phyloP scores from a whole-genome alignment of 2,797 vertebrate species.

The Pantherophis vulpinus region DNA sequence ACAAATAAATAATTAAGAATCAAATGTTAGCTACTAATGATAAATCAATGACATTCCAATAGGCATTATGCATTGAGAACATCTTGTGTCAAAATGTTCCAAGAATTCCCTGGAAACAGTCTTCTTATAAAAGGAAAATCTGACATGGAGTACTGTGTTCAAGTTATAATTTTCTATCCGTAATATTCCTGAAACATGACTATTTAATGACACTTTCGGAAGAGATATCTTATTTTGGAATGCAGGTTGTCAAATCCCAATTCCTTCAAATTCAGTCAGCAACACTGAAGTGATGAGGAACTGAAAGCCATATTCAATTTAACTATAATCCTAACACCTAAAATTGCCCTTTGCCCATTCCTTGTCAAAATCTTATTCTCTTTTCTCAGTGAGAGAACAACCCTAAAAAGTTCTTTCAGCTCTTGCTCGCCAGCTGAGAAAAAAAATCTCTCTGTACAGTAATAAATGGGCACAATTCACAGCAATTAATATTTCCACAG shows the following conservation, averaged over 20 bases:
- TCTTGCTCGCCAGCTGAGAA: background rate
- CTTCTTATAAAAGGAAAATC: background rate
- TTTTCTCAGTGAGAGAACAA: background rate
- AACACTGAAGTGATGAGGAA: background rate
- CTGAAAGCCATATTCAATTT: background rate
- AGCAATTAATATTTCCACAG: slow-evolving; percentile 60
- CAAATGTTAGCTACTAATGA: background rate
- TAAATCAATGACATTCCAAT: background rate
- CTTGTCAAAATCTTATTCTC: background rate
- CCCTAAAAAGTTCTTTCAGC: slow-evolving; percentile 1
- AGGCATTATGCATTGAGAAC: background rate
- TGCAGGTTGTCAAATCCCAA: accelerated
- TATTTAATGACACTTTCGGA: background rate
- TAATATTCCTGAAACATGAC: background rate
- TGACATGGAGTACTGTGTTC: background rate
- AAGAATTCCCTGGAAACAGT: background rate
- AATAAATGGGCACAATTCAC: slow-evolving; percentile 50
- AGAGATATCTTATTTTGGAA: background rate
- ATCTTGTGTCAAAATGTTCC: background rate
- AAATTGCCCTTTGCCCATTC: background rate
- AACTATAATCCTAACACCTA: background rate
- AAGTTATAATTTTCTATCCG: background rate
- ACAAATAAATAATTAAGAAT: background rate
- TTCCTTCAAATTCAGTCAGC: background rate
- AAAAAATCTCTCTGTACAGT: slow-evolving; percentile 25